phyloP scores from a whole-genome alignment of 1,140 invertebrate genomes.

The Philotrypesis tridentata region DNA sequence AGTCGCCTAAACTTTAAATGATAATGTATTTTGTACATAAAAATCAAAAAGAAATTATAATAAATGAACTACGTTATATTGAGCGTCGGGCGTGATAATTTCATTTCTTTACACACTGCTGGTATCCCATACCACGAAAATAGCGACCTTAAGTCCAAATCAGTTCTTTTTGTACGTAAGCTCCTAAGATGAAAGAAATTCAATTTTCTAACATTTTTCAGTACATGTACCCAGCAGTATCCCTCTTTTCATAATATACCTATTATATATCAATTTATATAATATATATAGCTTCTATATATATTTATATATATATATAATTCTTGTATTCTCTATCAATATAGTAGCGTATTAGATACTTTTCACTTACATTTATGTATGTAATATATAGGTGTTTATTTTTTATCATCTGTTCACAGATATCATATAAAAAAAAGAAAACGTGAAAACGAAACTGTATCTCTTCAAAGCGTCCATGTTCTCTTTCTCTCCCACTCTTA shows the following conservation, averaged over 20 bases:
- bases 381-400: slow-evolving; percentile 71
- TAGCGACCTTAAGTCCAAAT: slow-evolving; percentile 48
- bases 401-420: slow-evolving; percentile 65
- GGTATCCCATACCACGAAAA: slow-evolving; percentile 44
- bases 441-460: slow-evolving; percentile 68
- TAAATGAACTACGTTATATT: slow-evolving; percentile 40
- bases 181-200: slow-evolving; percentile 49
- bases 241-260: slow-evolving; percentile 65
- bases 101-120: slow-evolving; percentile 52
- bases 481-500: slow-evolving; percentile 47
- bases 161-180: slow-evolving; percentile 51
- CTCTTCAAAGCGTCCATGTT: slow-evolving; percentile 64
- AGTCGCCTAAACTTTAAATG: slow-evolving; percentile 34
- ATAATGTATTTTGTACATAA: slow-evolving; percentile 35
- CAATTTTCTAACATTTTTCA: slow-evolving; percentile 50
- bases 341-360: slow-evolving; percentile 73
- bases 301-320: slow-evolving; percentile 66
- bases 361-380: slow-evolving; percentile 72
- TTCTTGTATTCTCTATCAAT: slow-evolving; percentile 72
- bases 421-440: slow-evolving; percentile 71
- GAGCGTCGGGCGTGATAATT: slow-evolving; percentile 48
- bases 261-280: slow-evolving; percentile 65
- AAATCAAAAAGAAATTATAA: too few relatives aligned
- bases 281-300: slow-evolving; percentile 65
- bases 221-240: slow-evolving; percentile 67